phyloP scores from a whole-genome alignment of 2,797 vertebrate genomes.

The Bryconaethiops microstoma region DNA sequence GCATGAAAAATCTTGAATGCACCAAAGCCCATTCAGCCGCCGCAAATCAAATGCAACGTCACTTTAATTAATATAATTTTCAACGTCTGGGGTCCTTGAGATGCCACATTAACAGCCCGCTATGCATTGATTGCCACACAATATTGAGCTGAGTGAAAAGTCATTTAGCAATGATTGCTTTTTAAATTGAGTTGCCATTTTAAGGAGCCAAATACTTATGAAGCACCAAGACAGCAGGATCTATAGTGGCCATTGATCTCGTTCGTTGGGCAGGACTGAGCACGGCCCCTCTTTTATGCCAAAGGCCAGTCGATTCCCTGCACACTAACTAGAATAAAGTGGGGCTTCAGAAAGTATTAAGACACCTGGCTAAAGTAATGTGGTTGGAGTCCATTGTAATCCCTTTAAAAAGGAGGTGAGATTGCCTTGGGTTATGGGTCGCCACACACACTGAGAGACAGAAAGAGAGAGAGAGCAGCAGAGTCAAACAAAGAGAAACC shows the following conservation, averaged over 20 bases:
- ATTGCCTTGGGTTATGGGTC: conserved; percentile 81
- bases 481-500: neutral
- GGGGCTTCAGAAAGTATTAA: conserved; percentile 80
- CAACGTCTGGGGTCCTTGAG: conserved; percentile 71
- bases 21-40: conserved; percentile 45
- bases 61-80: conserved; percentile 79
- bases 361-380: conserved; percentile 79
- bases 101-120: conserved; percentile 76
- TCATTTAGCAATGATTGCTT: conserved; percentile 83
- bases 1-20: conserved; percentile 30
- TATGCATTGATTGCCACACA: conserved; percentile 76
- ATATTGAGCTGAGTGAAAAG: conserved; percentile 80
- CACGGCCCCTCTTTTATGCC: conserved; percentile 72
- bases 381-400: conserved; percentile 80
- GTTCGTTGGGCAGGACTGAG: conserved; percentile 68
- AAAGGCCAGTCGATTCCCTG: conserved; percentile 74
- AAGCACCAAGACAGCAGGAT: conserved; percentile 81
- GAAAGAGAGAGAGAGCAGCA: conserved; percentile 17
- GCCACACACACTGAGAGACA: conserved; percentile 63
- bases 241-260: conserved; percentile 79
- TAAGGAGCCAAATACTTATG: conserved; percentile 83
- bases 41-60: conserved; percentile 70
- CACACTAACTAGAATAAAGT: conserved; percentile 80
- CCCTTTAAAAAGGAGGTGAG: conserved; percentile 78
- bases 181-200: conserved; percentile 86